phyloP scores from a whole-genome alignment of 2,888 invertebrate genomes.

The Drosophila atripex region DNA sequence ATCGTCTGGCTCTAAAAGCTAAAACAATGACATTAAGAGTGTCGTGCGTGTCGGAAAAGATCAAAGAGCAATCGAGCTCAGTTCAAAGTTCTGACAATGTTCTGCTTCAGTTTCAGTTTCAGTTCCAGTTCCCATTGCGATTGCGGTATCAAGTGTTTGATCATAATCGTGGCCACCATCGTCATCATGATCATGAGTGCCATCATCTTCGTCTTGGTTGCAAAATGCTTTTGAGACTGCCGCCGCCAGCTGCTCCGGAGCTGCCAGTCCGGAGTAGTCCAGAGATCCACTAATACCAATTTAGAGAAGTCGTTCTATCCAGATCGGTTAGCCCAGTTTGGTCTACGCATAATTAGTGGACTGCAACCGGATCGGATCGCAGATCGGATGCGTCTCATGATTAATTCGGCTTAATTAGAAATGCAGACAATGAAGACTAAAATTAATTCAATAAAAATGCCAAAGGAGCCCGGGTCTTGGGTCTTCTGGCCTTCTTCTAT shows the following conservation, averaged over 20 bases:
- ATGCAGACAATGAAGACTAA: conserved; percentile 70
- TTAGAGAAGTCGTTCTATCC: conserved; percentile 22
- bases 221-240: conserved; percentile 69
- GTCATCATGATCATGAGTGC: conserved; percentile 30
- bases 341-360: conserved; percentile 75
- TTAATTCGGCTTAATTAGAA: conserved; percentile 79
- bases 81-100: conserved; percentile 35
- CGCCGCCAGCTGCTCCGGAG: conserved; percentile 47
- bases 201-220: conserved; percentile 25
- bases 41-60: conserved; percentile 70
- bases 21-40: conserved; percentile 57
- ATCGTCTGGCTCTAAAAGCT: conserved; percentile 33
- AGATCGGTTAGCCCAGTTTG: conserved; percentile 52
- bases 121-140: conserved; percentile 31
- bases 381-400: conserved; percentile 58
- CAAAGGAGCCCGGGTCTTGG: conserved; percentile 35
- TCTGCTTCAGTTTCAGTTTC: conserved; percentile 17
- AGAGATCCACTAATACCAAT: conserved; percentile 36
- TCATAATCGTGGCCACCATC: conserved; percentile 66
- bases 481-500: neutral
- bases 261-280: conserved; percentile 20
- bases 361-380: conserved; percentile 30
- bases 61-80: conserved; percentile 57
- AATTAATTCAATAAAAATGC: conserved; percentile 78
- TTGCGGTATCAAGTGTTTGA: conserved; percentile 60